Evolutionary conservation across 2,113 vertebrate genomes (phyloP), one percentile per base, ranked within the genome.

Genomic region (Calyptommatus sinebrachiatus): DNA sequence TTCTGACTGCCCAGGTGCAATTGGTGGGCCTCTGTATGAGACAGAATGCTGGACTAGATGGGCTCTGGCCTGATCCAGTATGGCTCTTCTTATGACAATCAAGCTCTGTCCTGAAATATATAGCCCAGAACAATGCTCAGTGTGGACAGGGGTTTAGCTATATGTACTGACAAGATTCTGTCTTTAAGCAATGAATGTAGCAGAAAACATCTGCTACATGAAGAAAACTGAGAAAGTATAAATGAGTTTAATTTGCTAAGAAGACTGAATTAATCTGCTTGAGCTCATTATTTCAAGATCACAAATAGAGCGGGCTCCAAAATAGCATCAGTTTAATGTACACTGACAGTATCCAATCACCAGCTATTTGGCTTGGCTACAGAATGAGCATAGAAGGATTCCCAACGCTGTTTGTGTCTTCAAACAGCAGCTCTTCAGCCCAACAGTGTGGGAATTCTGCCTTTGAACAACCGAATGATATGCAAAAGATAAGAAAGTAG

Each of bases 381-480:
- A 81, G 80, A 84, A 48, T 75, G 76, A 0, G 0, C 79, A 57
- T 66, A 77, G 86, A 87, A 88, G 74, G 79, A 88, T 86, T 93
- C 89, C 87, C 89, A 0, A 8, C 45, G 71, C 85, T 84, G 73
- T 73, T 50, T 2, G 21, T 71, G 71, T 81, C 87, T 93, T 91
- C 88, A 90, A 86, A 90, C 87, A 88, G 91, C 61, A 91, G 50
- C 78, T 91, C 81, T 91, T 90, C 83, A 91, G 87, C 78, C 84
- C 74, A 61, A 71, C 81, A 90, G 74, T 63, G 1, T 86, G 90
- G 85, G 90, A 93, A 90, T 93, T 82, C 76, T 90, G 81, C 79
- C 91, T 93, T 93, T 95, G 93, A 94, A 92, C 79, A 67, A 85
- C 87, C 88, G 89, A 94, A 76, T 86, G 87, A 89, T 88, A 90